A percentile compares a stretch with the other conserved stretches of the same genome.
These are phyloP conservation scores for Urosaurus nigricauda DNA, from an alignment of 2,797 vertebrate species.

Conservation along the genomic window DNA sequence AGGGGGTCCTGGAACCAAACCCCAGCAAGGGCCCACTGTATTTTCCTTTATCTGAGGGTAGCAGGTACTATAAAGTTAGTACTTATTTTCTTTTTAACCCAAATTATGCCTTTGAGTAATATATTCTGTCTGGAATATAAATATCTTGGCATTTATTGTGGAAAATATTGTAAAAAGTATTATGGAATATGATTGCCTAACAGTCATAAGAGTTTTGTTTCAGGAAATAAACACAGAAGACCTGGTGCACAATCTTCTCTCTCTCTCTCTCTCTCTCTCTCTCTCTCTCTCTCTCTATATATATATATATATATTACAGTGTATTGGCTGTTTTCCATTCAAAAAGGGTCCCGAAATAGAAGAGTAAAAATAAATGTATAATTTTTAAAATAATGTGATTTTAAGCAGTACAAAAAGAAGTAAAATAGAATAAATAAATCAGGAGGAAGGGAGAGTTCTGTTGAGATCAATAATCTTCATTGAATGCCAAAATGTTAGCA, in stretches of 20 bases:
- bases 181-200: slow-evolving; percentile 49
- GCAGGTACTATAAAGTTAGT: background rate
- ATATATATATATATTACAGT: too few species aligned
- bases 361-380: background rate
- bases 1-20: too few species aligned
- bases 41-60: background rate
- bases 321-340: background rate
- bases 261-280: too few species aligned
- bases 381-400: background rate
- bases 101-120: too few species aligned
- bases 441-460: background rate
- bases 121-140: slow-evolving; percentile 37
- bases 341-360: background rate
- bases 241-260: background rate
- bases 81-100: background rate
- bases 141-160: slow-evolving; percentile 30
- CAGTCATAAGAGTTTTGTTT: background rate
- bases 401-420: background rate
- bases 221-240: background rate
- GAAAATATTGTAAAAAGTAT: slow-evolving; percentile 48
- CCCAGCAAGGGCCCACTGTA: too few species aligned
- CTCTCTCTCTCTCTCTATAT: too few species aligned
- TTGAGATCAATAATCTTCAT: background rate
- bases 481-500: background rate
- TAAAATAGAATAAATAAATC: background rate